A percentile compares a stretch with the other conserved stretches of the same genome.
phyloP scores from a whole-genome alignment of 2,113 vertebrate species.

The Sula dactylatra region DNA sequence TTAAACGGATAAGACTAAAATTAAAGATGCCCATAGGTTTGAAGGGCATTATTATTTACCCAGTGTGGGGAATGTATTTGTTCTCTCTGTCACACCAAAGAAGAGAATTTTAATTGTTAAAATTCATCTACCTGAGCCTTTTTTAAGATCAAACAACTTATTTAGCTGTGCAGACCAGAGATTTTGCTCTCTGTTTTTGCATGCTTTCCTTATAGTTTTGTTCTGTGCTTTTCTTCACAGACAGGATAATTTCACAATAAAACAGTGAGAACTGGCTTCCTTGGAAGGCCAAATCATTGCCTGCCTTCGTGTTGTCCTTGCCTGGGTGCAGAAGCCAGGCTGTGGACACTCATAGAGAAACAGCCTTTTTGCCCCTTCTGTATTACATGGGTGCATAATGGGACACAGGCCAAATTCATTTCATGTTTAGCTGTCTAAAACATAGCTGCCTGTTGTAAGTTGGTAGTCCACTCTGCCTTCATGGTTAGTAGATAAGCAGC shows the following conservation, averaged over 20 bases:
- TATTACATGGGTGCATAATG: neutral
- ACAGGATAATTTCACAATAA: neutral
- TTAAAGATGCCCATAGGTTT: rapidly evolving
- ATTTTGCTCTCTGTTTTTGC: neutral
- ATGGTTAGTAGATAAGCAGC: neutral
- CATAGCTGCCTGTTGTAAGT: neutral
- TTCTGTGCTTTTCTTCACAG: neutral
- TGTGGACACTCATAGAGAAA: neutral
- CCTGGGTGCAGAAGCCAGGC: neutral
- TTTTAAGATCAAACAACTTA: neutral
- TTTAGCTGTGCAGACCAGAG: neutral
- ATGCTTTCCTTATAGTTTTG: neutral
- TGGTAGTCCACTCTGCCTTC: neutral
- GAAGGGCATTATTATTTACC: neutral
- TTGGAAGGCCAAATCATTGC: neutral
- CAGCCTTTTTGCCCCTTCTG: neutral
- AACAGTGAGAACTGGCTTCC: neutral
- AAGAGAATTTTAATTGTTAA: neutral
- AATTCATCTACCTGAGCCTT: neutral
- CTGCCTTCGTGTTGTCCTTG: neutral
- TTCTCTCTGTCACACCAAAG: neutral
- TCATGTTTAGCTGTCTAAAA: neutral
- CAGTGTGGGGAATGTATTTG: neutral
- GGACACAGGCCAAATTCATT: neutral
- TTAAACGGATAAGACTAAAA: neutral